Base-by-base conservation (phyloP, 2,888 invertebrate species). In the Oxyteleia sp. region DNA sequence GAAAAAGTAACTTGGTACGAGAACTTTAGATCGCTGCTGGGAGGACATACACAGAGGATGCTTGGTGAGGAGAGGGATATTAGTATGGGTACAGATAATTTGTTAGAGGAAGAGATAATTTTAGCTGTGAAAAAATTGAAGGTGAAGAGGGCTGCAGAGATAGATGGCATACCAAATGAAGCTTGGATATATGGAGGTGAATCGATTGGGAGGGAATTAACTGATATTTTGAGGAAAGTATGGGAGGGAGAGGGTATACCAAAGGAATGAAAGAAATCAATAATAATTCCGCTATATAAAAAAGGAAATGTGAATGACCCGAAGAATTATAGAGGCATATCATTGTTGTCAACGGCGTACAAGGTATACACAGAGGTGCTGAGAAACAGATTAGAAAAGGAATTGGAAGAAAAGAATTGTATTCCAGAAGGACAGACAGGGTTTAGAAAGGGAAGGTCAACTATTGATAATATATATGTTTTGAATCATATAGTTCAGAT, bases 321-420 rank as follows among this genome's bases (percentile, higher is more conserved):
- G 4, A 29, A 35, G 11, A 87, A 87, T 29, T 86, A 87, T 8
- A 85, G 86, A 68, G 85, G 86, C 4, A 85, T 88, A 7, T 81
- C 86, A 0, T 47, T 88, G 0, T 26, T 86, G 13, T 20, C 63
- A 11, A 75, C 84, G 0, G 82, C 68, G 0, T 88, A 87, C 20
- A 85, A 87, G 20, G 66, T 86, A 32, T 86, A 87, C 18, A 69
- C 85, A 2, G 78, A 68, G 29, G 49, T 87, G 1, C 8, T 87
- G 10, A 78, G 57, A 3, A 61, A 57, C 4, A 86, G 83, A 32
- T 15, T 87, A 43, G 79, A 69, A 15, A 47, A 63, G 5, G 79
- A 84, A 35, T 18, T 81, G 5, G 85, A 85, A 23, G 26, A 57
- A 18, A 13, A 15, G 11, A 35, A 43, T 5, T 38, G 15, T 20